Evolutionary conservation across 2,797 vertebrate genomes (phyloP).

Genomic region (Gymnopithys bicolor): DNA sequence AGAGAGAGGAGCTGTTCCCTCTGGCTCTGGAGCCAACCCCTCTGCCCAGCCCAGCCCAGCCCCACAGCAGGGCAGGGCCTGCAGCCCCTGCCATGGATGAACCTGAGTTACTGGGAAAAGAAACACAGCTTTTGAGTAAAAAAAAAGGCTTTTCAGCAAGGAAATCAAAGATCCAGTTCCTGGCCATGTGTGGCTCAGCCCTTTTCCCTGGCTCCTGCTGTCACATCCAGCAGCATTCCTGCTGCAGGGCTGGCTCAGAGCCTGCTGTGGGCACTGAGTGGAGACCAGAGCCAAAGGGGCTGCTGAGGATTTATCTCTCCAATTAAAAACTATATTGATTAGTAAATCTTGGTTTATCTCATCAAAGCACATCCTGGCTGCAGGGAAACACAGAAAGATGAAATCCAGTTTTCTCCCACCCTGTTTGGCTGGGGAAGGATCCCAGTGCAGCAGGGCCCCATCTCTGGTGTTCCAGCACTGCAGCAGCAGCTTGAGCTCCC

Average conservation of each 20-base stretch:
- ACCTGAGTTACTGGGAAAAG: neutral
- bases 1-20: neutral
- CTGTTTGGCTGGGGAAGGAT: neutral
- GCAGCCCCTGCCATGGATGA: neutral
- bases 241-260: neutral
- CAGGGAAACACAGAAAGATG: neutral
- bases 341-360: neutral
- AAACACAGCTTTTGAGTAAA: neutral
- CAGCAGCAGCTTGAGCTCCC: neutral
- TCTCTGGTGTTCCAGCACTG: neutral
- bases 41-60: neutral
- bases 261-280: neutral
- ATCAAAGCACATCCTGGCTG: accelerated
- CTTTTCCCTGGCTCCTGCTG: neutral
- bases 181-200: neutral
- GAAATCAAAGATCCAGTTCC: neutral
- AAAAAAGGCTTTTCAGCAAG: neutral
- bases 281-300: neutral
- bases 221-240: neutral
- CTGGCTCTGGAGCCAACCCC: neutral
- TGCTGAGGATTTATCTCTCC: neutral
- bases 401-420: neutral
- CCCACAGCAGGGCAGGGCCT: neutral
- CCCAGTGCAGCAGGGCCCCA: neutral
- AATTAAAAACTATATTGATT: neutral